Base-by-base conservation (phyloP, 2,888 invertebrate genomes). In the Andrena camellia region DNA sequence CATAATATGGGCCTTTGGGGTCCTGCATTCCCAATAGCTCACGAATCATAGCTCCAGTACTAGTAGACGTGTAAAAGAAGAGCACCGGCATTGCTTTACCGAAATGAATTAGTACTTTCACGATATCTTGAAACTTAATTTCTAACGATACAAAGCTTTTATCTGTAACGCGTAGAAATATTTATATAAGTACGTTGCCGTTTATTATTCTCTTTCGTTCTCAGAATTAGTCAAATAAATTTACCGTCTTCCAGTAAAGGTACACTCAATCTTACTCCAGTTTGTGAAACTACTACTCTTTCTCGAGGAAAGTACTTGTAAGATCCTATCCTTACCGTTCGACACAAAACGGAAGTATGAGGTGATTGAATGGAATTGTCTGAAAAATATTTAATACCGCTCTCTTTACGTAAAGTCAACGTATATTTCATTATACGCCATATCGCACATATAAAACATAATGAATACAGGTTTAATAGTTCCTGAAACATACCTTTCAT, bases 261-360 rank as follows among this genome's bases (percentile, higher is more conserved):
- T 64, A 95, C 93, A 50, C 90, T 90, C 48, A 95, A 92, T 85
- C 92, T 93, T 57, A 95, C 90, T 57, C 95, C 95, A 79, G 90
- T 91, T 31, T 94, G 90, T 2, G 95, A 94, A 64, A 95, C 91
- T 81, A 95, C 92, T 93, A 98, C 97, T 94, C 96, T 96, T 92
- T 97, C 97, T 81, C 95, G 95, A 33, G 97, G 97, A 86, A 96
- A 95, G 91, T 97, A 97, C 94, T 97, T 96, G 93, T 97, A 97
- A 20, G 98, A 97, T 54, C 98, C 98, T 92, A 98, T 97, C 85
- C 98, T 95, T 75, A 98, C 96, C 26, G 97, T 97, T 87, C 97
- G 95, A 93, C 98, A 98, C 23, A 95, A 94, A 13, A 97, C 91
- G 64, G 95, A 94, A n/a, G 96, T 95, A 71, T 95, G 95, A 67